Evolutionary conservation across 2,797 vertebrate genomes (phyloP).

Genomic region (Channallabes apus): DNA sequence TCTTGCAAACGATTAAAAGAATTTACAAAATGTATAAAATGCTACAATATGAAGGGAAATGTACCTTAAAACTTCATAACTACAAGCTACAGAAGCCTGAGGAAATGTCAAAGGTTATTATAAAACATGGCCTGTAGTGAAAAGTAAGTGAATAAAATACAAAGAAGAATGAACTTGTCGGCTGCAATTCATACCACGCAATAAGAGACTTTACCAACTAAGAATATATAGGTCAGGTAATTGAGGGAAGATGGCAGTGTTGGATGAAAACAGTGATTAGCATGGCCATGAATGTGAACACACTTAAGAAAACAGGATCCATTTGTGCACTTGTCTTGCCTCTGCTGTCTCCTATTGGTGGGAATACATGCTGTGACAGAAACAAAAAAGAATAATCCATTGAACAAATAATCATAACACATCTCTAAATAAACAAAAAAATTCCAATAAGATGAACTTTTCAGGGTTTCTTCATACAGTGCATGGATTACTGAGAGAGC

Average conservation of each 20-base stretch:
- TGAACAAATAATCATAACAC: background rate
- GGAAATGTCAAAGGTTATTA: background rate
- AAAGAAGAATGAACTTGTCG: background rate
- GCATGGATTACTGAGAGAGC: background rate
- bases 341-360: slow-evolving; percentile 50
- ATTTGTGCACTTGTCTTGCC: background rate
- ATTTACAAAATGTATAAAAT: slow-evolving; percentile 55
- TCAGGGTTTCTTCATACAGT: background rate
- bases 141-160: background rate
- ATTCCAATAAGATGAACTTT: background rate
- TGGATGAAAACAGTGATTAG: background rate
- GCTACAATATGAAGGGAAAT: slow-evolving; percentile 1
- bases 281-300: background rate
- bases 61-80: background rate
- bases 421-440: background rate
- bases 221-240: background rate
- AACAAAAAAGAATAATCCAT: background rate
- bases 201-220: background rate
- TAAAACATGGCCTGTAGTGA: background rate
- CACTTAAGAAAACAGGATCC: slow-evolving; percentile 3
- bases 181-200: background rate
- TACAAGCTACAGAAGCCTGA: background rate
- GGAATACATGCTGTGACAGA: slow-evolving; percentile 37
- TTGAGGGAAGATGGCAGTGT: background rate
- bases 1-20: slow-evolving; percentile 26